Base-by-base conservation (phyloP, 2,113 vertebrate genomes). In the Pituophis catenifer region DNA sequence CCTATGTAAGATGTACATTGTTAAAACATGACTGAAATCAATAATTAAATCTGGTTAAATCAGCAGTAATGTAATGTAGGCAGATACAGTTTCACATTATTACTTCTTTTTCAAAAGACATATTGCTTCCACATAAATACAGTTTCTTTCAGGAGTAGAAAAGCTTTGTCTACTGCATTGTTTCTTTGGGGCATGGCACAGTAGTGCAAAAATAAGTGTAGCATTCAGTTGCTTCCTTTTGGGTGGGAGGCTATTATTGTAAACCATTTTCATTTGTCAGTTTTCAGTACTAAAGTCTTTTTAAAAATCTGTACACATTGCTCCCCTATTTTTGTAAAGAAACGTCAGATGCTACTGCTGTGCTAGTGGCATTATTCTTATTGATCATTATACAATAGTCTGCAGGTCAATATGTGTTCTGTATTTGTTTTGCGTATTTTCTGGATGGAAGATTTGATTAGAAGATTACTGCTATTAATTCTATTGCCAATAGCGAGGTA, bases 11-110 rank as follows among this genome's bases (percentile, higher is more conserved):
- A 94, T 52, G 85, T n/a, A 10, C 13, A 12, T 4, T 70, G 93
- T 86, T 33, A 3, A 65, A 89, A 38, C 50, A 54, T 1, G 13
- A 17, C 44, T 26, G 8, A 94, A 92, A 2, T n/a, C 57, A 86
- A 91, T 3, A 75, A 89, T 92, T 92, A 92, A 88, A 89, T 8
- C 13, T 89, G 81, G 12, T 65, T 65, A 62, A 92, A 89, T 33
- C 44, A 53, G 29, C 59, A 75, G 15, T 19, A 81, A 81, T 81
- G 15, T 19, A 81, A 81, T 81, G 33, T 81, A 65, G 48, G 12
- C 48, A n/a, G n/a, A 92, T 44, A 23, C 21, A n/a, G 0, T 93
- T 89, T 91, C 15, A 81, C 55, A 53, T 59, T 17, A 23, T 62
- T 88, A 33, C 48, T 52, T 62, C n/a, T 7, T 88, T 62, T 52